Evolutionary conservation across 64 coral and sea anemone genomes (phyloP).

Genomic region (Stichodactyla helianthus): DNA sequence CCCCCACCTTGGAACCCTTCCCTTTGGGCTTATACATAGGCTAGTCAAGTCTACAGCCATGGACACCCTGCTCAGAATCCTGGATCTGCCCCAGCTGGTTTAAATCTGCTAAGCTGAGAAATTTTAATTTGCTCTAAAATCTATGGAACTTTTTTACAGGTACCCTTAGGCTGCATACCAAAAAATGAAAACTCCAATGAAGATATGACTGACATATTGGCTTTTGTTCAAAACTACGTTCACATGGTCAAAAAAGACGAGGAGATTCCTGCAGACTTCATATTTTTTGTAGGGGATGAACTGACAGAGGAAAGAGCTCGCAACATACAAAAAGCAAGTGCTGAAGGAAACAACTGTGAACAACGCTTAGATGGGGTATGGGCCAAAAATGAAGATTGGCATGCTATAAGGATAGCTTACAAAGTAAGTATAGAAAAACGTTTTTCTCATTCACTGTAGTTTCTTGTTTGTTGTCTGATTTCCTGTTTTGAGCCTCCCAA

Average conservation of each 20-base stretch:
- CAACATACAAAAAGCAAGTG: slow-evolving; percentile 23
- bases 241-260: background rate
- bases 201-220: slow-evolving; percentile 34
- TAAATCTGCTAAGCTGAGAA: too few species aligned
- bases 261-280: background rate
- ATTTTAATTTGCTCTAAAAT: too few species aligned
- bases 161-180: background rate
- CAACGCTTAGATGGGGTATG: background rate
- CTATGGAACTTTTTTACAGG: background rate
- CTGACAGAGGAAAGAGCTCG: slow-evolving; percentile 49
- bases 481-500: background rate
- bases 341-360: background rate
- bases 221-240: slow-evolving; percentile 15
- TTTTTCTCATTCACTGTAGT: too few species aligned
- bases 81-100: too few species aligned
- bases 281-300: slow-evolving; percentile 50
- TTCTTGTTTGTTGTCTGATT: too few species aligned
- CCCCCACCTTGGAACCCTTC: too few species aligned
- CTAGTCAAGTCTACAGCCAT: too few species aligned
- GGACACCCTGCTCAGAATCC: too few species aligned
- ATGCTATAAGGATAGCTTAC: too few species aligned
- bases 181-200: slow-evolving; percentile 44
- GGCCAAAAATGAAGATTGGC: background rate
- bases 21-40: too few species aligned
- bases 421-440: too few species aligned